A percentile compares a stretch with the other conserved stretches of the same genome.
These are phyloP conservation scores for Bombus impatiens DNA, from an alignment of 1,140 invertebrate genomes.

Conservation along the genomic window DNA sequence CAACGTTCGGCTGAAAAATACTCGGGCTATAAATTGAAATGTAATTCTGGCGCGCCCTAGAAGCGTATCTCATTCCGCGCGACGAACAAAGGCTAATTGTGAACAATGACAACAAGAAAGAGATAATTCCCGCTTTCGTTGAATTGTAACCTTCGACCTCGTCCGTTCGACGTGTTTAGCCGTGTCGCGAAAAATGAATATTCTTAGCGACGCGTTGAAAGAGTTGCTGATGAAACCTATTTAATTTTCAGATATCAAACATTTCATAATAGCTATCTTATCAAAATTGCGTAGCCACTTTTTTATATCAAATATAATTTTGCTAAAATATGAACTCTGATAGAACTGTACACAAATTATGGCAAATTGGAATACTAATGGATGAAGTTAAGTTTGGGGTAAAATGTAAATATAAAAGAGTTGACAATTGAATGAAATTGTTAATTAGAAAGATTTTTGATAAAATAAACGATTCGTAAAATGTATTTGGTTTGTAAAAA, in stretches of 20 bases:
- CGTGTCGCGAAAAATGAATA: constrained; percentile 6
- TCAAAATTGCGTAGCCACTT: not conserved
- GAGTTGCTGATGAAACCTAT: not conserved
- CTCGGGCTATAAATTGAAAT: constrained; percentile 24
- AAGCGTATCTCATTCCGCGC: not conserved
- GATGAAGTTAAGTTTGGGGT: not conserved
- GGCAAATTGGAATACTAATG: not conserved
- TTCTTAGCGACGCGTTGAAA: too few species aligned
- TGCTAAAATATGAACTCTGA: not conserved
- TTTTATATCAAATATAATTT: not conserved
- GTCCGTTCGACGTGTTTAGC: constrained; percentile 1
- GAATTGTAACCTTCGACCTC: constrained; percentile 32
- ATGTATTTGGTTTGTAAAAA: too few species aligned
- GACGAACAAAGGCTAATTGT: constrained; percentile 44
- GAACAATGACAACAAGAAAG: constrained; percentile 35
- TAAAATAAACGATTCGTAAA: too few species aligned
- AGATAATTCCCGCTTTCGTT: constrained; percentile 48
- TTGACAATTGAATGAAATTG: too few species aligned
- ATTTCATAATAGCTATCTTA: not conserved
- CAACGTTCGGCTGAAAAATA: not conserved
- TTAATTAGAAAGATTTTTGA: too few species aligned
- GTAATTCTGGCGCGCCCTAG: constrained; percentile 5
- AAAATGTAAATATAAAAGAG: not conserved
- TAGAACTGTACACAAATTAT: not conserved
- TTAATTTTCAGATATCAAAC: not conserved